Conservation (phyloP, 1,140 invertebrate genomes). For the Hirudo medicinalis region DNA sequence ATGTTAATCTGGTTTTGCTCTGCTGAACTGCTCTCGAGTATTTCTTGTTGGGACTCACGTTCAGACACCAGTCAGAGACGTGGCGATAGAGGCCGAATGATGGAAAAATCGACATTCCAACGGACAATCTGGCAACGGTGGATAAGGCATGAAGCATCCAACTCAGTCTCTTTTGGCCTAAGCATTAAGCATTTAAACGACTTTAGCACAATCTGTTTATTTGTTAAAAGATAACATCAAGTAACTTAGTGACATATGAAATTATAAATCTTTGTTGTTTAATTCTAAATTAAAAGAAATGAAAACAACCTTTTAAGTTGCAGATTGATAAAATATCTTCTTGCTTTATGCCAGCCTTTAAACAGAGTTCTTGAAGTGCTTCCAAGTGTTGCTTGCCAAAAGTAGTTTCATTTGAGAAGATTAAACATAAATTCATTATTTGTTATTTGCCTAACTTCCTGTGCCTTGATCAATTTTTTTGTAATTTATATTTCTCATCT, state of each 20-base stretch:
- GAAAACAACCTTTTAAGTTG: conserved; percentile 5
- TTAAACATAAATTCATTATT: no score
- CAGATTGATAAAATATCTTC: conserved; percentile 10
- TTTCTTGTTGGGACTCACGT: not conserved
- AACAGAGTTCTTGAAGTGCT: conserved; percentile 3
- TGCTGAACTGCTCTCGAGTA: not conserved
- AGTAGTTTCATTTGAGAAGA: not conserved
- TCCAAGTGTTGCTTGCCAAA: conserved; percentile 7
- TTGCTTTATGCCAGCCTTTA: conserved; percentile 10
- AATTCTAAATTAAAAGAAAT: not conserved
- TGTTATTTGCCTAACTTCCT: no score
- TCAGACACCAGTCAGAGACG: conserved; percentile 17
- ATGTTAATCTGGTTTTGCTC: not conserved
- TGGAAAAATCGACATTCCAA: conserved; percentile 15
- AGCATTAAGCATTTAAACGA: no score
- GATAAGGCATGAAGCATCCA: conserved; percentile 15
- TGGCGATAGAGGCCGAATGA: not conserved
- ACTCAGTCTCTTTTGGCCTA: conserved; percentile 12
- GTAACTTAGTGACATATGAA: no score
- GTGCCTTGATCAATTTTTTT: no score
- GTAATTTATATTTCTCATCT: not conserved
- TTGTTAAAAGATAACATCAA: no score
- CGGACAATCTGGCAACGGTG: conserved; percentile 8
- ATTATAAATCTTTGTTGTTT: no score
- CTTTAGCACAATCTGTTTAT: no score